Percentiles rank a stretch among this genome's conserved stretches.
These are phyloP conservation scores for Hydrolagus colliei DNA, from an alignment of 2,797 vertebrate species.

Conservation along the genomic window DNA sequence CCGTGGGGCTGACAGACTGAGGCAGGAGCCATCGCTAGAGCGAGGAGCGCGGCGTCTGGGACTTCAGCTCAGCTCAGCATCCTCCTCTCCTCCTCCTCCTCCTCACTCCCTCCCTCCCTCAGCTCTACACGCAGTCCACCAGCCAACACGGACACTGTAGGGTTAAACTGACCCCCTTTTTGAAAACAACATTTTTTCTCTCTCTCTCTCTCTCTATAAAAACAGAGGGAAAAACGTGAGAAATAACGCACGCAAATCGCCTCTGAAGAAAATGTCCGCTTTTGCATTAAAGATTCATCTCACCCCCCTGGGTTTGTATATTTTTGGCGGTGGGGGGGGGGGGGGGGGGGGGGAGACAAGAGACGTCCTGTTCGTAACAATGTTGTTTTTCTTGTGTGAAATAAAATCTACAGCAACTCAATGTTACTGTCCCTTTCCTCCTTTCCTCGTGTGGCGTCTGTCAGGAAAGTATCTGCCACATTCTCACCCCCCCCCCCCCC, in stretches of 20 bases:
- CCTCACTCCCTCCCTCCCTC: background rate
- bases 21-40: background rate
- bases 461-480: background rate
- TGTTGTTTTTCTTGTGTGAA: background rate
- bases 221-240: background rate
- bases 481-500: no score
- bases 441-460: background rate
- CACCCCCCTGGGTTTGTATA: background rate
- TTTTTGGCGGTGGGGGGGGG: background rate
- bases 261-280: background rate
- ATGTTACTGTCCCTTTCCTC: background rate
- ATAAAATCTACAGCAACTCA: background rate
- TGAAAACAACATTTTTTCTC: no score
- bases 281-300: background rate
- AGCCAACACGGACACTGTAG: no score
- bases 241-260: background rate
- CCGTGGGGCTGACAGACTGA: background rate
- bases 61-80: background rate
- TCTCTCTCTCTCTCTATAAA: no score
- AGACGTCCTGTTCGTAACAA: no score
- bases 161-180: no score
- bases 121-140: no score
- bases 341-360: no score
- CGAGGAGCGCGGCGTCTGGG: background rate
- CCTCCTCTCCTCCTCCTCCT: background rate